Base-by-base conservation (phyloP, 2,888 invertebrate species). In the Metellina segmentata region DNA sequence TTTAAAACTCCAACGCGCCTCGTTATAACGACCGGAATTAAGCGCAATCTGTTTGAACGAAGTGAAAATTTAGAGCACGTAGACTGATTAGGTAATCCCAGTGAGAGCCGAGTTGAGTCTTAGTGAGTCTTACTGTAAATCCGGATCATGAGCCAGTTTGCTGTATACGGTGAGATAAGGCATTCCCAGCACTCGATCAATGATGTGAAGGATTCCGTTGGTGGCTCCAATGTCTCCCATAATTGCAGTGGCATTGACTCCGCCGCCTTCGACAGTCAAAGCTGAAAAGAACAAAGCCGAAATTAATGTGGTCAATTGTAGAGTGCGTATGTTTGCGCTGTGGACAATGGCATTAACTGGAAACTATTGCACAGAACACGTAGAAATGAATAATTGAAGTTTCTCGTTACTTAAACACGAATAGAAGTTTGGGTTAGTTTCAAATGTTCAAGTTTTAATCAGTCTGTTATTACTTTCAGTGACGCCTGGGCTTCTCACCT, bases 131-230 rank as follows among this genome's bases (percentile, higher is more conserved):
- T 86, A 93, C 93, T 87, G 87, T 48, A 93, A 88, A 86, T 93
- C 93, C 19, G 93, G 91, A 81, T 93, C 93, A 48, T 90, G 81
- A 11, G 90, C 88, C 93, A 98, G 95, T 95, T 98, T 98, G 94
- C 97, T 97, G 92, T 96, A 96, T 11, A 98, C 97, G 2, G 97
- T 98, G 20, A 97, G 97, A 94, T 97, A 98, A 7, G 98, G 98
- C 81, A 98, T 97, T 77, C 98, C 98, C 13, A 99, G 96, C 8
- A 99, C 97, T 94, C 97, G 96, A 95, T 98, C 98, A 94, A 99
- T 98, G 94, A 99, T 97, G 95, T 99, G 98, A 85, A 99, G 97
- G 94, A 97, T 97, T 49, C 99, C 99, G 95, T 99, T 98, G 53
- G 97, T 98, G 61, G 98, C 98, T 0, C 98, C 98, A 85, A 99